Percentiles rank a stretch among this genome's conserved stretches.
Evolutionary conservation across 1,140 invertebrate genomes (phyloP).

Genomic region (Pentalonia nigronervosa): DNA sequence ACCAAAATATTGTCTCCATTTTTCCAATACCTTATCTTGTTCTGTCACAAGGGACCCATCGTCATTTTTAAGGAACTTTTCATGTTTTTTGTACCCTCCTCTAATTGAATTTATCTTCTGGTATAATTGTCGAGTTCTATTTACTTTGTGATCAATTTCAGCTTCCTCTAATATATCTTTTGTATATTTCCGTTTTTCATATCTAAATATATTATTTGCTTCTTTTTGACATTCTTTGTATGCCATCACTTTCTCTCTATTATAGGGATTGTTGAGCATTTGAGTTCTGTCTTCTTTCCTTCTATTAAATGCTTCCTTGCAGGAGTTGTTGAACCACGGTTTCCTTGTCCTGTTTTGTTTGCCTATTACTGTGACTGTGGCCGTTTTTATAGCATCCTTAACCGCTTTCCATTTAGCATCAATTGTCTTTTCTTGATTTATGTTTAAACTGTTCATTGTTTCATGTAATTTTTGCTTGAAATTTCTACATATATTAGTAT

Average conservation of each 20-base stretch:
- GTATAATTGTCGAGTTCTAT: background rate
- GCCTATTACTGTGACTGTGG: background rate
- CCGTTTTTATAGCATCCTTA: background rate
- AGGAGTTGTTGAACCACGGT: background rate
- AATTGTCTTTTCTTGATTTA: slow-evolving; percentile 23
- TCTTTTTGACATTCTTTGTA: background rate
- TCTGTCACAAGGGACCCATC: too few species aligned
- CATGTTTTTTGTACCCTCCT: too few species aligned
- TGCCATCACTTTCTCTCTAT: slow-evolving; percentile 12
- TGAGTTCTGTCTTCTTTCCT: background rate
- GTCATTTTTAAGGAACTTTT: too few species aligned
- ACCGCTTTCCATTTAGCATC: background rate
- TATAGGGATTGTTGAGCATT: background rate
- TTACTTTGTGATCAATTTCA: background rate
- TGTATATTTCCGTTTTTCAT: background rate
- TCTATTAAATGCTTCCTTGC: background rate
- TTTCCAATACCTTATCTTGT: too few species aligned
- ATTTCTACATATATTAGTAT: background rate
- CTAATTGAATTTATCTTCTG: too few species aligned
- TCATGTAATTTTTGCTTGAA: background rate
- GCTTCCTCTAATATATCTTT: background rate
- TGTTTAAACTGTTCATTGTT: background rate
- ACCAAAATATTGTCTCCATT: too few species aligned
- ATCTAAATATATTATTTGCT: slow-evolving; percentile 26
- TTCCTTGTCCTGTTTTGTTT: background rate